These are phyloP conservation scores for Aphelenchoides fujianensis DNA, from an alignment of 1,140 invertebrate species.

Conservation along the genomic window DNA sequence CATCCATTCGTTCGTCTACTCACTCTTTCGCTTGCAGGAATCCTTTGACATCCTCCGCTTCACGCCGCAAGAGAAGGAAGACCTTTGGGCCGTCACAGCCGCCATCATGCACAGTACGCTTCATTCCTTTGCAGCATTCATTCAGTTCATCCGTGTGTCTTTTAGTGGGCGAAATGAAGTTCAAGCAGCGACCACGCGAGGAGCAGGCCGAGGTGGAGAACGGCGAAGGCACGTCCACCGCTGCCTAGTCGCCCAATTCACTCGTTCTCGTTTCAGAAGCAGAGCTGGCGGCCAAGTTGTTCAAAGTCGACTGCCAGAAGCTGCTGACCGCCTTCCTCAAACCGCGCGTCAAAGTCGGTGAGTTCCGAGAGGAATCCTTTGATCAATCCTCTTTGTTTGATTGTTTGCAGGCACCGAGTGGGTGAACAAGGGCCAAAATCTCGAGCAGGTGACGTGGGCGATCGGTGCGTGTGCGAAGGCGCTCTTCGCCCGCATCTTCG, in stretches of 20 bases:
- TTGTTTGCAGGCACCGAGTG: too few relatives aligned
- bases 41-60: conserved; percentile 97
- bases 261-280: conserved; percentile 60
- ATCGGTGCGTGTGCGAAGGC: conserved; percentile 69
- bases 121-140: too few relatives aligned
- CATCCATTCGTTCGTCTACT: conserved; percentile 30
- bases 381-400: too few relatives aligned
- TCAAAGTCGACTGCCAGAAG: conserved; percentile 66
- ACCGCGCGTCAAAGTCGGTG: conserved; percentile 69
- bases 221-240: too few relatives aligned
- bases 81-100: conserved; percentile 93
- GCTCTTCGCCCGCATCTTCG: conserved; percentile 69
- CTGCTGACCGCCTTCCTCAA: conserved; percentile 68
- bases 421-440: conserved; percentile 71
- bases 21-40: conserved; percentile 71
- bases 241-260: too few relatives aligned
- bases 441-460: conserved; percentile 70
- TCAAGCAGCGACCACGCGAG: conserved; percentile 98
- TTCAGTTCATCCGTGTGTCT: too few relatives aligned
- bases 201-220: conserved; percentile 98
- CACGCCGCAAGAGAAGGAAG: conserved; percentile 86
- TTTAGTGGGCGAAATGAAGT: conserved; percentile 83
- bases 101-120: conserved; percentile 84
- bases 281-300: conserved; percentile 64
- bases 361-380: too few relatives aligned